phyloP scores from a whole-genome alignment of 2,888 invertebrate species.

The Furcula furcula region DNA sequence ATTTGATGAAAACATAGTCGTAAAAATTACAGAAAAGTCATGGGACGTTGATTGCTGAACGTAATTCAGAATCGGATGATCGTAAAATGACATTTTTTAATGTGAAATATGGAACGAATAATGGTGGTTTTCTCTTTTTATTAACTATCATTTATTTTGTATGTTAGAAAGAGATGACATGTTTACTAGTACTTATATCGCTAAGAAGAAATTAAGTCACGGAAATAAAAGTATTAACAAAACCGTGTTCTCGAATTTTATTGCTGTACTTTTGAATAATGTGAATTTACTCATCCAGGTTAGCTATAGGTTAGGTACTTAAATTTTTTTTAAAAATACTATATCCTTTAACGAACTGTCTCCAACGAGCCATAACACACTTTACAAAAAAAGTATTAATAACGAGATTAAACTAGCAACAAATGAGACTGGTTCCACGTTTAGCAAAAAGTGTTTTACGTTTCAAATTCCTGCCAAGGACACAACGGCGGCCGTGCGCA shows the following conservation, averaged over 20 bases:
- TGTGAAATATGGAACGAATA: slow-evolving; percentile 15
- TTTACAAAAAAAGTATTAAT: slow-evolving; percentile 22
- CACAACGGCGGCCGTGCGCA: slow-evolving; percentile 39
- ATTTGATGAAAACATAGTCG: slow-evolving; percentile 55
- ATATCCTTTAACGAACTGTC: no score
- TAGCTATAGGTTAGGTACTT: no score
- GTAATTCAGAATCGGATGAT: slow-evolving; percentile 39
- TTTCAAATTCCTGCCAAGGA: slow-evolving; percentile 74
- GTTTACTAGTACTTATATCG: no score
- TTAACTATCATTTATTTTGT: background rate
- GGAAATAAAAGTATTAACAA: slow-evolving; percentile 27
- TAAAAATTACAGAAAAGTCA: slow-evolving; percentile 44
- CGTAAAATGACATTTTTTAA: slow-evolving; percentile 34
- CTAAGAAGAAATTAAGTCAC: slow-evolving; percentile 22
- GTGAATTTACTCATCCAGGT: no score
- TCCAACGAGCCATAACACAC: no score
- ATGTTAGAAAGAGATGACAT: background rate
- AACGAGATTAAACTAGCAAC: no score
- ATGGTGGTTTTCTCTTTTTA: slow-evolving; percentile 3
- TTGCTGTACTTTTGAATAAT: no score
- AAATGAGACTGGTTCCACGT: slow-evolving; percentile 61
- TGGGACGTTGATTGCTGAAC: slow-evolving; percentile 31
- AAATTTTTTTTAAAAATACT: no score
- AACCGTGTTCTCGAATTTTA: no score
- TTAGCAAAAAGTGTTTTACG: slow-evolving; percentile 50